Evolutionary conservation across 2,797 vertebrate species (phyloP), one percentile per base, ranked within the genome.

Genomic region (Apogon talboti): DNA sequence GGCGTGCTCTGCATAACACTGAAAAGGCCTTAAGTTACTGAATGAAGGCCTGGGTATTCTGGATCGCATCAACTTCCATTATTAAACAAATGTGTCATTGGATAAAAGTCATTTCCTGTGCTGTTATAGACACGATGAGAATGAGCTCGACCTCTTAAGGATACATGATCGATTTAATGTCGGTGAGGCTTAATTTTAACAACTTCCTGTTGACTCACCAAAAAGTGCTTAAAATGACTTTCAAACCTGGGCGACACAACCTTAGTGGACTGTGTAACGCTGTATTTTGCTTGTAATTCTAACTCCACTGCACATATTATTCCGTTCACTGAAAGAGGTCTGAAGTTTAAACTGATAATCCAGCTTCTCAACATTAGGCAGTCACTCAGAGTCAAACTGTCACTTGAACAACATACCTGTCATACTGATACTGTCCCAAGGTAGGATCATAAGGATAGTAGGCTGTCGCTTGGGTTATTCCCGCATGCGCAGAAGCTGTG

Each of bases 401-500:
- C 13, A 58, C 3, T 38, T 38, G 66, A 51, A 57, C 6, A 40
- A 66, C 82, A 35, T 89, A 92, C 90, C 91, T 92, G 86, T 92
- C 90, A 58, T 92, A 92, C 38, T 98, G 95, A 83, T 98, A 98
- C 92, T 98, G 97, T 91, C 96, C 95, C 92, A 99, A 85, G 4
- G 95, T 94, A 9, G 96, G 95, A 90, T 99, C 97, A 51, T 98
- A 98, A 0, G 97, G 96, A 74, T 98, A 99, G 90, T 98, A 98
- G 21, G 96, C 94, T 53, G 96, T 92, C 16, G 96, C 93, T 63
- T 96, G 96, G 8, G 96, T 92, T 70, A 99, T 96, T 45, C 96
- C 94, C 71, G 96, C 94, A 93, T 98, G 97, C 79, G 96, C 94
- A 92, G 97, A 96, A 57, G 95, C 95, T 3, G 94, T 91, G 48